A percentile compares a stretch with the other conserved stretches of the same genome.
These are phyloP conservation scores for Aphelenchoides fujianensis DNA, from an alignment of 1,140 invertebrate species.

Conservation along the genomic window DNA sequence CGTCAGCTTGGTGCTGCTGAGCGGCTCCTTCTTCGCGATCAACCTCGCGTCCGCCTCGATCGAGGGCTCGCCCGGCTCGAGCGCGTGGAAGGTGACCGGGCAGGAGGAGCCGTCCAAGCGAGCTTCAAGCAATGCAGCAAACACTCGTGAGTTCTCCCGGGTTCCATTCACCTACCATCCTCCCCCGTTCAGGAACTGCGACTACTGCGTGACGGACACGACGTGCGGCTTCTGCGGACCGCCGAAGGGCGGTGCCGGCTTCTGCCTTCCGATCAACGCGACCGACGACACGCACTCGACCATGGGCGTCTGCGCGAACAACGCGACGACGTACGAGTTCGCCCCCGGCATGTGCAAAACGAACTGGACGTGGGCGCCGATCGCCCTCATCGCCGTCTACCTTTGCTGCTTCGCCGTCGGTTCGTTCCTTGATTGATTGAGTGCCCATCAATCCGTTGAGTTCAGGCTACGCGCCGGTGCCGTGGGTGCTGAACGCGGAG, in stretches of 20 bases:
- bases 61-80: neutral
- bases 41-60: constrained; percentile 31
- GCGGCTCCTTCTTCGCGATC: constrained; percentile 36
- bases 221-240: too few relatives aligned
- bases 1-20: constrained; percentile 26
- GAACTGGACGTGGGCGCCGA: constrained; percentile 47
- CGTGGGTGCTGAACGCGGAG: constrained; percentile 71
- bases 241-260: too few relatives aligned
- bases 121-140: too few relatives aligned
- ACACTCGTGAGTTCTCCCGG: too few relatives aligned
- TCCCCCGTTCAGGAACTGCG: constrained; percentile 39
- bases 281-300: constrained; percentile 20
- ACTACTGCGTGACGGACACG: constrained; percentile 42
- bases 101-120: neutral
- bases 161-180: too few relatives aligned
- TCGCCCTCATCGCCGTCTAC: constrained; percentile 58
- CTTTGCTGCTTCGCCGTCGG: constrained; percentile 48
- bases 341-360: constrained; percentile 47
- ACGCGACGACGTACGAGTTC: constrained; percentile 34
- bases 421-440: too few relatives aligned
- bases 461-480: constrained; percentile 70
- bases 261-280: constrained; percentile 34
- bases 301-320: constrained; percentile 20
- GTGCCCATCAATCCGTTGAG: too few relatives aligned
- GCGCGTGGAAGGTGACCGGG: neutral